Percentiles rank a stretch among this genome's conserved stretches.
Evolutionary conservation across 2,113 vertebrate species (phyloP).

Genomic region (Nannospalax galili): DNA sequence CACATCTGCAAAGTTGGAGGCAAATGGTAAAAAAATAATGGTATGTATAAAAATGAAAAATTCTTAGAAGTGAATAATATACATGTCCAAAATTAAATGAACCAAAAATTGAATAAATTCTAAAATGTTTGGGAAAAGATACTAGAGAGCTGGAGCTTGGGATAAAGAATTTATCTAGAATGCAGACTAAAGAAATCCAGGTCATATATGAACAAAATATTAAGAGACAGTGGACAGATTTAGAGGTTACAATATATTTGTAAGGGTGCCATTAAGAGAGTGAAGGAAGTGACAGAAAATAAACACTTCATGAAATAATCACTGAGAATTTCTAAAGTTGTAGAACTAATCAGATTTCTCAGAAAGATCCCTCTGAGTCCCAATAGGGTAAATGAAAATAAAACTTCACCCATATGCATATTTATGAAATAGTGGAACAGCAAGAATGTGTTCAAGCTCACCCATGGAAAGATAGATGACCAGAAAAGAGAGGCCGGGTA

Average conservation of each 20-base stretch:
- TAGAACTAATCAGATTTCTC: not conserved
- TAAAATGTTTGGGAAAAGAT: not conserved
- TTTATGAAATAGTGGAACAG: not conserved
- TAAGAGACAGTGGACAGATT: not conserved
- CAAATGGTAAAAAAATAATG: not conserved
- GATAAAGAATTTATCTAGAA: not conserved
- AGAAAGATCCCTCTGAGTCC: not conserved
- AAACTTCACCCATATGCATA: not conserved
- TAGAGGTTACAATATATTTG: not conserved
- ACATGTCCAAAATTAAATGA: not conserved
- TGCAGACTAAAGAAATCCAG: not conserved
- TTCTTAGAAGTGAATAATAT: not conserved
- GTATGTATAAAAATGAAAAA: not conserved
- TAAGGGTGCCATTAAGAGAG: not conserved
- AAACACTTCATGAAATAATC: not conserved
- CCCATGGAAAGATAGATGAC: not conserved
- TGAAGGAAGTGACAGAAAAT: not conserved
- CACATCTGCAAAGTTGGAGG: not conserved
- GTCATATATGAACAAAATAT: not conserved
- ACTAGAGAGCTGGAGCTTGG: not conserved
- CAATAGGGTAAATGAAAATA: constrained; percentile 15
- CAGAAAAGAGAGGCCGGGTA: not conserved
- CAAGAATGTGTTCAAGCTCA: not conserved
- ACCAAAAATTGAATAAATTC: not conserved
- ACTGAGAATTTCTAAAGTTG: not conserved